Percentiles rank a stretch among this genome's conserved stretches.
Evolutionary conservation across 1,140 invertebrate genomes (phyloP).

Genomic region (Heliconius eleuchia): DNA sequence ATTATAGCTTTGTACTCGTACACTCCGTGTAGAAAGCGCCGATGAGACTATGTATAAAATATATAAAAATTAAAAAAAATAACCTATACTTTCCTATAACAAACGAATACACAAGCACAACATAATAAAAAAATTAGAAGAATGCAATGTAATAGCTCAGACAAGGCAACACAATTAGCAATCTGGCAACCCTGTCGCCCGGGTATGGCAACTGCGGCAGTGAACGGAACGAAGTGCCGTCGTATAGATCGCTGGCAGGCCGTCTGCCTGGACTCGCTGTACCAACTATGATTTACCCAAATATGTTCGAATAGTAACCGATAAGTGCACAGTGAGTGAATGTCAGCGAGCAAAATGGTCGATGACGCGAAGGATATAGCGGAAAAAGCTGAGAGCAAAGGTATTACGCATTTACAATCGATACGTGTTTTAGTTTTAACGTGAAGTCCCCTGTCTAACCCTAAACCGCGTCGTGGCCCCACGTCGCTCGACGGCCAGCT

Average conservation of each 20-base stretch:
- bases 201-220: slow-evolving; percentile 34
- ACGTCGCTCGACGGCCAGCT: slow-evolving; percentile 68
- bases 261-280: slow-evolving; percentile 77
- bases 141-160: not conserved
- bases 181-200: not conserved
- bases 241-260: slow-evolving; percentile 76
- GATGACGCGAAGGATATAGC: slow-evolving; percentile 79
- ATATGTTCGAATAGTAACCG: slow-evolving; percentile 76
- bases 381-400: slow-evolving; percentile 80
- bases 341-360: slow-evolving; percentile 80
- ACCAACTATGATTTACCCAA: slow-evolving; percentile 80
- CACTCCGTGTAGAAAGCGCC: too few relatives aligned
- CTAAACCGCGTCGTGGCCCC: slow-evolving; percentile 77
- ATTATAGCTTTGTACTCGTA: too few relatives aligned
- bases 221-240: slow-evolving; percentile 79
- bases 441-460: slow-evolving; percentile 77
- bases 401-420: slow-evolving; percentile 75
- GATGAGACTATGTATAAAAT: too few relatives aligned
- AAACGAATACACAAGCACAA: not conserved
- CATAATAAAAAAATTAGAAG: not conserved
- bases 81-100: not conserved
- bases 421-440: slow-evolving; percentile 76
- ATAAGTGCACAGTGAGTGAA: slow-evolving; percentile 76
- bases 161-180: not conserved
- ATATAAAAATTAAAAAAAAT: too few relatives aligned